Base-by-base conservation (phyloP, 2,888 invertebrate species). In the Sceliomorpha sp. region DNA sequence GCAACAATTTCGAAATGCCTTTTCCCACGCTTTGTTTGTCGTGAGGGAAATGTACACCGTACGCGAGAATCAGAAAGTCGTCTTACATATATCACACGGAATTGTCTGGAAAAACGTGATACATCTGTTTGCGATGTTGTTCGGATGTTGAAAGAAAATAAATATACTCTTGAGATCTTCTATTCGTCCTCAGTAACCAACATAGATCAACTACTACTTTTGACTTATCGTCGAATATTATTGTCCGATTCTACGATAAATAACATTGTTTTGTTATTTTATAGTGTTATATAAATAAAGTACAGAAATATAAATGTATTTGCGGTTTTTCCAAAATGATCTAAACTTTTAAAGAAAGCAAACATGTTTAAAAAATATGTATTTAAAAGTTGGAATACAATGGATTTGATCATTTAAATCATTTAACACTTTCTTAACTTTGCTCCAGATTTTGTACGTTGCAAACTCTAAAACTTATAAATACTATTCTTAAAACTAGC, bases 41-140 rank as follows among this genome's bases (percentile, higher is more conserved):
- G n/a, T 31, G n/a, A 10, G 31, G 20, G 20, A 20, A 20, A 20
- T 5, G 20, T 20, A 20, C 5, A 20, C 20, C 20, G 2, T 20
- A 20, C n/a, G 9, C 10, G 10, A 9, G 9, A 31, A 31, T 31
- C 31, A 9, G 10, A 9, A 31, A 31, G 31, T 31, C 31, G 31
- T 31, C 31, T 31, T 29, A 7, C 27, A 17, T 14, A 29, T 17
- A 14, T 45, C 15, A 34, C 24, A 37, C 26, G 26, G 42, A 59
- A 59, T 42, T 27, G 32, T 15, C 17, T 29, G 9, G 37, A 29
- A 29, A 29, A 39, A 39, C 13, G 24, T 39, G 20, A 51, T 39
- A 51, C 37, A 51, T 39, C 50, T 20, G 45, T 47, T 47, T 32
- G 12, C 32, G 31, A 14, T 37, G 48, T 48, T 48, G 36, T 48